Evolutionary conservation across 1,140 invertebrate species (phyloP), one percentile per base, ranked within the genome.

Genomic region (Ceratina australensis): DNA sequence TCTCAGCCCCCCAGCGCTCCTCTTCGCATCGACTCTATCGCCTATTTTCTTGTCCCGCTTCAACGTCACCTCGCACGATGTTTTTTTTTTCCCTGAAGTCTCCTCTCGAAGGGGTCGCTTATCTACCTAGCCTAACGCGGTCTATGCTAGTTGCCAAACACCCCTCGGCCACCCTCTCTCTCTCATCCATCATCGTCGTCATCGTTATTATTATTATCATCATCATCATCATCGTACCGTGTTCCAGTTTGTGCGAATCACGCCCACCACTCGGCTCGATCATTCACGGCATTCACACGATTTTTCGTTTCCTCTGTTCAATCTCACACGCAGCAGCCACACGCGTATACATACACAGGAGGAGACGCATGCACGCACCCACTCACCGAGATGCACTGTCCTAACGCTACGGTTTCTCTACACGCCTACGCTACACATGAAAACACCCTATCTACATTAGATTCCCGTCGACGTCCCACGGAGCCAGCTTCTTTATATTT

Each of bases 361-460:
- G 52, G 69, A 61, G 16, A 63, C 22, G 33, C n/a, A 68, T 33
- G 24, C 26, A 66, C 54, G 49, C 15, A 20, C 28, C 42, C 49
- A 3, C 50, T 42, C 42, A 49, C 22, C n/a, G 66, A 28, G 22
- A 74, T 54, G 33, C 33, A 78, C 88, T n/a, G 83, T 73, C 79
- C 87, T 84, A 89, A 89, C 88, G 91, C 89, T 92, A 92, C 88
- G 89, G 89, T 89, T 42, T 80, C 75, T 89, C 90, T 91, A 91
- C 86, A 89, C 86, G 88, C 87, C 87, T 91, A 91, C 87, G 81
- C 89, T 92, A 92, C 89, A 92, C 91, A 92, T 91, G 89, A 91
- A 91, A 92, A 92, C 90, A 91, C 86, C 88, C 88, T 92, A 92
- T 92, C 91, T 92, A 92, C 90, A 92, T 88, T 86, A 86, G 87